Conservation (phyloP, 2,888 invertebrate genomes). For the Athripsodes cinereus region DNA sequence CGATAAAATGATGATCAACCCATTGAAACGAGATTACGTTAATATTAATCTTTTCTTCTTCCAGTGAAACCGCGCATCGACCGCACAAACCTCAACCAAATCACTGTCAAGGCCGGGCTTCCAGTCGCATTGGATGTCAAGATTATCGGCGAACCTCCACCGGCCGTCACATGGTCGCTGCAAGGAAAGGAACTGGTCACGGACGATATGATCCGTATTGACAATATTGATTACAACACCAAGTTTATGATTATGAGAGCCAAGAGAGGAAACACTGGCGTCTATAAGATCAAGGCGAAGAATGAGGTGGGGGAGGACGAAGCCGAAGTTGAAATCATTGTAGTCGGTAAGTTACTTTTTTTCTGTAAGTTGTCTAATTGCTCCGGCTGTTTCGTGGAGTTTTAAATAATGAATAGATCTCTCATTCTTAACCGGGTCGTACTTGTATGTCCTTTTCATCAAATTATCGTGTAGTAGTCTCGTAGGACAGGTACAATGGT, state of each 20-base stretch:
- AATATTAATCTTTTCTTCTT: conserved; percentile 15
- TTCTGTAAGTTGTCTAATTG: no score
- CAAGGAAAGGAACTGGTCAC: conserved; percentile 61
- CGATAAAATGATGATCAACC: no score
- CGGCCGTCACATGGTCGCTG: conserved; percentile 84
- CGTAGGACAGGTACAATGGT: no score
- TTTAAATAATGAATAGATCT: no score
- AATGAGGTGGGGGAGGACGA: conserved; percentile 92
- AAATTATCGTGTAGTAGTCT: no score
- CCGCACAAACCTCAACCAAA: conserved; percentile 77
- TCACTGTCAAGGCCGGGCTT: conserved; percentile 82
- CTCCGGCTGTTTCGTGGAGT: no score
- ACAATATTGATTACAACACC: conserved; percentile 84
- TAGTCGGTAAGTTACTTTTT: conserved; percentile 50
- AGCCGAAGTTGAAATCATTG: conserved; percentile 83
- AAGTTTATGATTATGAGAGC: conserved; percentile 82
- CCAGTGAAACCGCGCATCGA: conserved; percentile 92
- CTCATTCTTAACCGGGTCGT: no score
- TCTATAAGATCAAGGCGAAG: conserved; percentile 82
- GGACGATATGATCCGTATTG: conserved; percentile 62
- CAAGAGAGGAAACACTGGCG: conserved; percentile 76
- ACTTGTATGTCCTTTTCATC: no score
- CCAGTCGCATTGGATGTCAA: conserved; percentile 82
- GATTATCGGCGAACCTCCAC: conserved; percentile 89
- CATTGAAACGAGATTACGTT: no score